These are phyloP conservation scores for Benthosema pterotum DNA, from an alignment of 2,797 vertebrate genomes.

Conservation along the genomic window DNA sequence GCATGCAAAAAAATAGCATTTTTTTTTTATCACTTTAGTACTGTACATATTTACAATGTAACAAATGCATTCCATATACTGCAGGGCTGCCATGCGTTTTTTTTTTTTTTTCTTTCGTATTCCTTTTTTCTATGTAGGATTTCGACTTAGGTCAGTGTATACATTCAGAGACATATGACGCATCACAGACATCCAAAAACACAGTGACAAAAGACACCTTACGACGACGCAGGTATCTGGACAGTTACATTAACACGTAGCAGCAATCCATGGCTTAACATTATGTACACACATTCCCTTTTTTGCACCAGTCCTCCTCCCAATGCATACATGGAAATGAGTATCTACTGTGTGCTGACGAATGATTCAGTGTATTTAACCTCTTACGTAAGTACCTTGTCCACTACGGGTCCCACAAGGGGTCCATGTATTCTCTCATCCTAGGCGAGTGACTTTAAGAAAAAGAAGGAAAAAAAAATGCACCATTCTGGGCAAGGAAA, in stretches of 20 bases:
- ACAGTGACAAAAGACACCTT: slow-evolving; percentile 54
- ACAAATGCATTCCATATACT: slow-evolving; percentile 67
- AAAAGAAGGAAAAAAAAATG: too few species aligned
- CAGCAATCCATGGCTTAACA: slow-evolving; percentile 33
- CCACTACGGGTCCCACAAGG: too few species aligned
- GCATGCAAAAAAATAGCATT: slow-evolving; percentile 94
- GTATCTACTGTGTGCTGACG: neutral
- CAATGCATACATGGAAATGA: slow-evolving; percentile 17
- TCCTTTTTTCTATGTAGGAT: slow-evolving; percentile 22
- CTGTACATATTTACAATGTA: slow-evolving; percentile 91
- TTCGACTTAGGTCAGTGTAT: slow-evolving; percentile 44
- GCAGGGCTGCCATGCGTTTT: slow-evolving; percentile 80
- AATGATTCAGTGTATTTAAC: too few species aligned
- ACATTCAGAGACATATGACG: slow-evolving; percentile 68
- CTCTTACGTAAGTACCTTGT: too few species aligned
- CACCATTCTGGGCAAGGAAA: too few species aligned
- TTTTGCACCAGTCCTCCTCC: slow-evolving; percentile 1
- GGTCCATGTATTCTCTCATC: too few species aligned
- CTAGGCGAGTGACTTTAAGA: too few species aligned
- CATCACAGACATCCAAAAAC: slow-evolving; percentile 50
- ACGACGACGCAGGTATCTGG: slow-evolving; percentile 43
- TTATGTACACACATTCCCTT: slow-evolving; percentile 33
- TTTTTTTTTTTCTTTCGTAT: slow-evolving; percentile 46
- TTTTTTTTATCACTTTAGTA: slow-evolving; percentile 88
- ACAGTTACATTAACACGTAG: slow-evolving; percentile 45